phyloP scores from a whole-genome alignment of 2,113 vertebrate species.

The Anguilla rostrata region DNA sequence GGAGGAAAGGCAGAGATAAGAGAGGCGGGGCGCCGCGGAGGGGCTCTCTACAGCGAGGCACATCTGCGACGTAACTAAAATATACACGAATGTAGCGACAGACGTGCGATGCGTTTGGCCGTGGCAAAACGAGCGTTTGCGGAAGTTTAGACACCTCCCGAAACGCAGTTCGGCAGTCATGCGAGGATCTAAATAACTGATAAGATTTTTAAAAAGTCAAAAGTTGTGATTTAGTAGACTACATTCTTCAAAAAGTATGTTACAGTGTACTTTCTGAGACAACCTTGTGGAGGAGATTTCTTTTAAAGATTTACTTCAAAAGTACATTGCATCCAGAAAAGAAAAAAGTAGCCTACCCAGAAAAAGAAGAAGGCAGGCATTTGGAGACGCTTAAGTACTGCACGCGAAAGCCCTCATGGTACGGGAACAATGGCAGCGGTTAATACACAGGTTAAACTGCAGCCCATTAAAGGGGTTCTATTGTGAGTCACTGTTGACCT shows the following conservation, averaged over 20 bases:
- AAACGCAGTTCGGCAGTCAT: not conserved
- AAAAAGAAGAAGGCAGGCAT: too few species aligned
- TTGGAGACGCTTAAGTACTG: not conserved
- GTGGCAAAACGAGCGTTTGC: not conserved
- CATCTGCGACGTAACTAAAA: not conserved
- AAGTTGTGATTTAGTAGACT: not conserved
- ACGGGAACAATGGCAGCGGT: not conserved
- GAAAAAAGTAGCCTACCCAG: too few species aligned
- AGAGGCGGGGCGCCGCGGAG: constrained; percentile 18
- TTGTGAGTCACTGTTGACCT: constrained; percentile 2
- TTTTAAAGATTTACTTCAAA: too few species aligned
- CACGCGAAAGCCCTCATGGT: not conserved
- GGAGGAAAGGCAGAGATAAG: not conserved
- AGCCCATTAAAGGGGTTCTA: not conserved
- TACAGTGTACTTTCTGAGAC: not conserved
- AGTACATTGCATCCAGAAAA: too few species aligned
- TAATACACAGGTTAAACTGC: not conserved
- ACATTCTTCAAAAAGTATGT: not conserved
- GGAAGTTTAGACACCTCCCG: not conserved
- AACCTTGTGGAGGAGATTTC: not conserved
- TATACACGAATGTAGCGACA: not conserved
- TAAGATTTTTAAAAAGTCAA: not conserved
- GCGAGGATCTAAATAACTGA: not conserved
- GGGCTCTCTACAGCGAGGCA: not conserved
- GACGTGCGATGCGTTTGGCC: not conserved